phyloP scores from a whole-genome alignment of 1,140 invertebrate species.

The Luehdorfia chinensis region DNA sequence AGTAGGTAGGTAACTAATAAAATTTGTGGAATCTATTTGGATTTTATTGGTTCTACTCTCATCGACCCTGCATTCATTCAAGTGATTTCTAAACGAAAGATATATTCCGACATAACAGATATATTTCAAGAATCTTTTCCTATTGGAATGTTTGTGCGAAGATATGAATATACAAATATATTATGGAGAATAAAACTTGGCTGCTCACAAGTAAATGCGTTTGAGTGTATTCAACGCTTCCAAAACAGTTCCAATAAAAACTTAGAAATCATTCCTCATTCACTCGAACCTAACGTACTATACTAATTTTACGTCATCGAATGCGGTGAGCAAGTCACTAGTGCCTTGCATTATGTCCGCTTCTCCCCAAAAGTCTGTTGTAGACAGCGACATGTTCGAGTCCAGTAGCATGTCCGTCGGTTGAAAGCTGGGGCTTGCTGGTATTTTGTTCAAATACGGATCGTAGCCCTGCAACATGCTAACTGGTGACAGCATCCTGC shows the following conservation, averaged over 20 bases:
- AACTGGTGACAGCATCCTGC: constrained; percentile 43
- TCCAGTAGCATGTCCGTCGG: constrained; percentile 46
- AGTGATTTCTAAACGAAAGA: constrained; percentile 52
- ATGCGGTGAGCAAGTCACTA: constrained; percentile 55
- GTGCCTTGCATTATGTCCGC: constrained; percentile 54
- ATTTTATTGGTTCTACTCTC: constrained; percentile 36
- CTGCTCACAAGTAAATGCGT: neutral
- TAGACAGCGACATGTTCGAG: constrained; percentile 36
- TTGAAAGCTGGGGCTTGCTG: constrained; percentile 52
- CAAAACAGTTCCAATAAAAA: constrained; percentile 29
- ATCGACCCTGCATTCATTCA: constrained; percentile 50
- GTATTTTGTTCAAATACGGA: constrained; percentile 61
- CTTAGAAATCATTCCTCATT: constrained; percentile 49
- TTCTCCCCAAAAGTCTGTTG: constrained; percentile 58
- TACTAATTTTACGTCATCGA: constrained; percentile 59
- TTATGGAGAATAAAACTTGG: neutral
- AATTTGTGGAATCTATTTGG: constrained; percentile 46
- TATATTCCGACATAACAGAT: constrained; percentile 18
- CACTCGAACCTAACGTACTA: constrained; percentile 21
- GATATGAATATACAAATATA: constrained; percentile 21
- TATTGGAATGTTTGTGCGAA: constrained; percentile 45
- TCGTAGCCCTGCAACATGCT: constrained; percentile 51
- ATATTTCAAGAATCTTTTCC: constrained; percentile 33
- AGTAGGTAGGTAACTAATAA: constrained; percentile 23
- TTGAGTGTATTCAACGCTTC: constrained; percentile 10